Base-by-base conservation (phyloP, 2,888 invertebrate genomes). In the Eueremaeus valkanovi region DNA sequence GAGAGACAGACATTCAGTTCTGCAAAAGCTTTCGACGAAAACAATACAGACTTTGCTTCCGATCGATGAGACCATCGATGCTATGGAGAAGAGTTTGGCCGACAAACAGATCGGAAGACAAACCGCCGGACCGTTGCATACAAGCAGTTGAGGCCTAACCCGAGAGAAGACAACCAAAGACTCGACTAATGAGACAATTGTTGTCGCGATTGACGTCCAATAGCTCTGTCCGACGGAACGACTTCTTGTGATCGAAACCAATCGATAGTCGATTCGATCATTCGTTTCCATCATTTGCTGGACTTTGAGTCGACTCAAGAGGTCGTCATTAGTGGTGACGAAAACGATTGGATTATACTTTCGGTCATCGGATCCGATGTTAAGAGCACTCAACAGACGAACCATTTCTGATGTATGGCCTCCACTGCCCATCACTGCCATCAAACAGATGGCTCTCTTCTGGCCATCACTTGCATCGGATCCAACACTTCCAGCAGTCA, bases 341-440 rank as follows among this genome's bases (percentile, higher is more conserved):
- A 94, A 95, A 75, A 89, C 84, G 74, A 93, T 85, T 0, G 93
- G 93, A 0, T 84, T 83, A 82, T 92, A 94, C 80, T 87, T 87
- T 1, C 84, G 21, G 6, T 45, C 8, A 29, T 1, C 18, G 0
- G 16, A 81, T n/a, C 83, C 82, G 18, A 79, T 29, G 13, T 77
- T 72, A 9, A 75, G 21, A 8, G 18, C 21, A 80, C 89, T 86
- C 8, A 91, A 83, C 58, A 97, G 85, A 78, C 89, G 87, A 72
- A 96, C 83, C 87, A 99, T 90, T 87, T 99, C 98, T n/a, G 91
- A 90, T 0, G 98, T 98, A 83, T 99, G 98, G 0, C 95, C 95
- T 75, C 94, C 95, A 79, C 91, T 90, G 51, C 90, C 91, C 76
- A 91, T 72, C 9, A 74, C 68, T 9, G 42, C 40, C 70, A 74